Percentiles rank a stretch among this genome's conserved stretches.
phyloP scores from a whole-genome alignment of 2,888 invertebrate species.

The Tethea ocularis region DNA sequence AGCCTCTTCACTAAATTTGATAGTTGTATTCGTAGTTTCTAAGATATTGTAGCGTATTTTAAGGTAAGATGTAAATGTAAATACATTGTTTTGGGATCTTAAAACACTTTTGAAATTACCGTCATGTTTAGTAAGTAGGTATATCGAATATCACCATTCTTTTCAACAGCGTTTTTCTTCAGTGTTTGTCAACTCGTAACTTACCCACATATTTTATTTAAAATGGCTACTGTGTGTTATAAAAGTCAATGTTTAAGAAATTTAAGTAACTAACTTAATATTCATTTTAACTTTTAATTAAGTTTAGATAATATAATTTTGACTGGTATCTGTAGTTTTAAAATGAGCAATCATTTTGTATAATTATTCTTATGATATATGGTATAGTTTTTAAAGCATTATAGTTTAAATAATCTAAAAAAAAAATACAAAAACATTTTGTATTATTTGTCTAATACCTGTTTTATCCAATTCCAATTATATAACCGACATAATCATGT shows the following conservation, averaged over 20 bases:
- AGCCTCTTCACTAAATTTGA: constrained; percentile 35
- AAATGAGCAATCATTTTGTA: background rate
- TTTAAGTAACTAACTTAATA: background rate
- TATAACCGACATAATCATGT: background rate
- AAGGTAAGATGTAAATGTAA: constrained; percentile 29
- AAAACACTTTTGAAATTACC: background rate
- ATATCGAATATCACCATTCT: background rate
- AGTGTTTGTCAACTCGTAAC: background rate
- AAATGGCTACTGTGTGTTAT: background rate
- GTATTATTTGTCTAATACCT: too few relatives aligned
- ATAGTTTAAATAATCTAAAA: too few relatives aligned
- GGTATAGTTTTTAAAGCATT: background rate
- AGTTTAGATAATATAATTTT: background rate
- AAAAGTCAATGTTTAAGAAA: background rate
- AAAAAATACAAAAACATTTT: too few relatives aligned
- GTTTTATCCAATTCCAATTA: too few relatives aligned
- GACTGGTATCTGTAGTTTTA: background rate
- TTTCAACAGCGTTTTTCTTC: background rate
- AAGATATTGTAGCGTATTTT: constrained; percentile 50
- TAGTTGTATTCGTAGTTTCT: constrained; percentile 34
- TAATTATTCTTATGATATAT: background rate
- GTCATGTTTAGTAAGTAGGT: background rate
- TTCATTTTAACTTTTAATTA: background rate
- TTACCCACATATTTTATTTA: background rate
- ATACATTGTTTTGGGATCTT: constrained; percentile 29